A percentile compares a stretch with the other conserved stretches of the same genome.
Evolutionary conservation across 1,140 invertebrate species (phyloP).

Genomic region (Rhizoglyphus robini): DNA sequence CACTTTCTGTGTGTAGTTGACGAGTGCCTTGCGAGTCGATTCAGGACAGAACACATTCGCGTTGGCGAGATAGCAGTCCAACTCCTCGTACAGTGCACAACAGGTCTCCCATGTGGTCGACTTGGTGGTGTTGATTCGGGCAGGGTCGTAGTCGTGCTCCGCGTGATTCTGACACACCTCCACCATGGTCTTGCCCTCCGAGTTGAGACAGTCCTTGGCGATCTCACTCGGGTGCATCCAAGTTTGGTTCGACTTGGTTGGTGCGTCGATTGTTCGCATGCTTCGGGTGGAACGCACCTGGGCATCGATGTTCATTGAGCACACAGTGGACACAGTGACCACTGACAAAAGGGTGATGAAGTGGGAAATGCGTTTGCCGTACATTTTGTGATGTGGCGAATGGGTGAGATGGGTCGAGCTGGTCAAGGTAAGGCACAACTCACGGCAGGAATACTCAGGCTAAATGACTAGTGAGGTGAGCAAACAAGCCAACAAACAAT

Average conservation of each 20-base stretch:
- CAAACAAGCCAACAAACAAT: no score
- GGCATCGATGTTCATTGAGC: no score
- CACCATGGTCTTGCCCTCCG: not conserved
- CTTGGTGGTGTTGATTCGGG: not conserved
- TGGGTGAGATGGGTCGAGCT: no score
- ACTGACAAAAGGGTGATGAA: no score
- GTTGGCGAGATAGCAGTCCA: not conserved
- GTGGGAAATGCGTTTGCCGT: no score
- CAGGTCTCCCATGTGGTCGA: not conserved
- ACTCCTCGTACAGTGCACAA: not conserved
- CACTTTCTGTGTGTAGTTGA: not conserved
- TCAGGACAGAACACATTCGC: not conserved
- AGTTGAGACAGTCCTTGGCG: not conserved
- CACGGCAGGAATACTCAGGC: no score
- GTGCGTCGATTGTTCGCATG: no score
- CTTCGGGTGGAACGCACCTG: no score
- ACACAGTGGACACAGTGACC: no score
- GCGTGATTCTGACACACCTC: not conserved
- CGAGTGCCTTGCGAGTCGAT: not conserved
- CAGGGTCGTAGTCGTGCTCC: not conserved
- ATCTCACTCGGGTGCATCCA: not conserved
- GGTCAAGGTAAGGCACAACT: no score
- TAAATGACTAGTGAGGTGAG: no score
- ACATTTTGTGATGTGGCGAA: no score
- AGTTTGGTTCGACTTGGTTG: not conserved